Base-by-base conservation (phyloP, 2,113 vertebrate genomes). In the Cyrtonyx montezumae region DNA sequence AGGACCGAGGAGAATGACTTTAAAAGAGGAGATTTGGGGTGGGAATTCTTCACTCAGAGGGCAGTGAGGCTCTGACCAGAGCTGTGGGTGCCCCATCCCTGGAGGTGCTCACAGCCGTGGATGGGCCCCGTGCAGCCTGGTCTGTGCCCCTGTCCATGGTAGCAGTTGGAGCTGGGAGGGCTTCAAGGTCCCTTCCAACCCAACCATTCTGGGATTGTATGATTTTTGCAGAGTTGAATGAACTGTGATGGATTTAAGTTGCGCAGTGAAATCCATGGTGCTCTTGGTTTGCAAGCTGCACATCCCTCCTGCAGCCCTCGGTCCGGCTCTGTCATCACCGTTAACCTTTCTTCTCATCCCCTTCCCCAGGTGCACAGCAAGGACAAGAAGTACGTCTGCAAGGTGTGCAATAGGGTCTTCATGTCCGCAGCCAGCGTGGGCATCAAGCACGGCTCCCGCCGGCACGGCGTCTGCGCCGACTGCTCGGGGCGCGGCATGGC, bases 321-420 rank as follows among this genome's bases (percentile, higher is more conserved):
- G 0, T 32, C 81, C 19, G 0, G 5, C 58, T 48, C 67, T 40
- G 40, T 40, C 2, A 0, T 0, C 5, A 19, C 11, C 30, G 2
- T 49, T 93, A 43, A 89, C 36, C 15, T 34, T 43, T 8, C 11
- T 3, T 34, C 1, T 34, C 2, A 0, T 32, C 78, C 51, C 36
- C 87, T 84, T 66, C 43, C 36, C 65, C 97, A 99, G 99, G 99
- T 99, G 17, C 99, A 99, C 98, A 99, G 99, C 97, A 99, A 99
- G 96, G 99, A 99, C 79, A 99, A 99, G 95, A 99, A 99, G 87
- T 99, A 99, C 4, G 99, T 99, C 55, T 99, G 99, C 95, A 99
- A 99, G 96, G 98, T 99, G 48, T 99, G 99, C 97, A 99, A 98
- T 96, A 97, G 99, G 0, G 99, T 99, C 87, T 99, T 99, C 97